These are phyloP conservation scores for Xyrichtys novacula DNA, from an alignment of 2,797 vertebrate species.

Conservation along the genomic window DNA sequence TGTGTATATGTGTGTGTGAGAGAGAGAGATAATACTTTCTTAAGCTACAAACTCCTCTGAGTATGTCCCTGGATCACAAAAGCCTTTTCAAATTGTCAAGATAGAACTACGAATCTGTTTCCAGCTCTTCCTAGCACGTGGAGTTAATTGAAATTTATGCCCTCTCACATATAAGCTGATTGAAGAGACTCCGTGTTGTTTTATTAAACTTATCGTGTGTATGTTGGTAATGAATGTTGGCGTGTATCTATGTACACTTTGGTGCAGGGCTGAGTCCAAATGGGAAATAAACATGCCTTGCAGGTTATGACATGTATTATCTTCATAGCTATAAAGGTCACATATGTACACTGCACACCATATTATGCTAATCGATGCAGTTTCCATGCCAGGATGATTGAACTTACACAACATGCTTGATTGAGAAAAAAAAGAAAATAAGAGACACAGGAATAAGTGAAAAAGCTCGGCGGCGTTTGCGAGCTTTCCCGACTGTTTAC, in stretches of 20 bases:
- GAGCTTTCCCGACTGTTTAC: slow-evolving; percentile 37
- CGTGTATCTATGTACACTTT: background rate
- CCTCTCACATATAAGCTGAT: background rate
- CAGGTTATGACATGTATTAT: slow-evolving; percentile 44
- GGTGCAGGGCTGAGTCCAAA: slow-evolving; percentile 18
- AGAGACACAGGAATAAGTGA: slow-evolving; percentile 6
- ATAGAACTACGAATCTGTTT: slow-evolving; percentile 36
- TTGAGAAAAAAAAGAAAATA: slow-evolving; percentile 16
- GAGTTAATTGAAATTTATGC: slow-evolving; percentile 25
- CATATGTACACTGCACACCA: slow-evolving; percentile 18
- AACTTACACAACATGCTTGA: slow-evolving; percentile 32
- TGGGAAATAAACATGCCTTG: slow-evolving; percentile 31
- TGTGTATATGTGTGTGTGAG: background rate
- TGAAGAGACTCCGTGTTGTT: slow-evolving; percentile 26
- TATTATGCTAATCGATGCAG: slow-evolving; percentile 37
- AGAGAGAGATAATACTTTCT: slow-evolving; percentile 38
- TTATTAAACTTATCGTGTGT: slow-evolving; percentile 37
- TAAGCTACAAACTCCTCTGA: slow-evolving; percentile 45
- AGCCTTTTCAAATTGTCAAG: slow-evolving; percentile 57
- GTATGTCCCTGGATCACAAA: slow-evolving; percentile 55
- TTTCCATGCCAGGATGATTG: slow-evolving; percentile 22
- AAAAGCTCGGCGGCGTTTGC: slow-evolving; percentile 37
- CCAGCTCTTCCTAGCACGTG: slow-evolving; percentile 17
- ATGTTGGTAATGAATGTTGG: background rate
- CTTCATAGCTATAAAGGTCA: slow-evolving; percentile 60